A percentile compares a stretch with the other conserved stretches of the same genome.
Evolutionary conservation across 2,888 invertebrate genomes (phyloP).

Genomic region (Masnerella sp.): DNA sequence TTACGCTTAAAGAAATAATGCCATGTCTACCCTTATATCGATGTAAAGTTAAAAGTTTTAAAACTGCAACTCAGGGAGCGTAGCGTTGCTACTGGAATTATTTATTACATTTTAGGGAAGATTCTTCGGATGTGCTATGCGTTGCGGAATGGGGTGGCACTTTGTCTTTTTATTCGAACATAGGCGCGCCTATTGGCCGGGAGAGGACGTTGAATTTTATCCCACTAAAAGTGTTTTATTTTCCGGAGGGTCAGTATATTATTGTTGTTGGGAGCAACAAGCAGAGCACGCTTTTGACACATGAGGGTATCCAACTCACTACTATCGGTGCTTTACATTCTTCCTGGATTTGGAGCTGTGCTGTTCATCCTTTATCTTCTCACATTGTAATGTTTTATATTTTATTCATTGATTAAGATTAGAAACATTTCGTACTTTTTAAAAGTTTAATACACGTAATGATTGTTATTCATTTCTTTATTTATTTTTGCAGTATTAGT

Average conservation of each 20-base stretch:
- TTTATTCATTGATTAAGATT: too few species aligned
- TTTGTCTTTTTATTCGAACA: slow-evolving; percentile 91
- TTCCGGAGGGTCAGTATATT: slow-evolving; percentile 89
- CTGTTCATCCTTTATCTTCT: slow-evolving; percentile 87
- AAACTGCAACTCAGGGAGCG: slow-evolving; percentile 26
- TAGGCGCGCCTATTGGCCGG: slow-evolving; percentile 89
- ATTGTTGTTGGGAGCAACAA: slow-evolving; percentile 89
- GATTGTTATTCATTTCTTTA: too few species aligned
- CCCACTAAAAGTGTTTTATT: slow-evolving; percentile 86
- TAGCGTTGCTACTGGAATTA: too few species aligned
- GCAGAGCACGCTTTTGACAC: slow-evolving; percentile 86
- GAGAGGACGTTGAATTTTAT: slow-evolving; percentile 87
- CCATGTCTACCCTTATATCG: too few species aligned
- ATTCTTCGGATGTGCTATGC: slow-evolving; percentile 84
- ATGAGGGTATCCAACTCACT: slow-evolving; percentile 89
- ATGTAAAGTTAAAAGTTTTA: too few species aligned
- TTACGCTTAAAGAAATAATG: too few species aligned
- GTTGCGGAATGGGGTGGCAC: slow-evolving; percentile 96
- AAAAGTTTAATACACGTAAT: too few species aligned
- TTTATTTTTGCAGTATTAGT: too few species aligned
- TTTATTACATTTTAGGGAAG: too few species aligned
- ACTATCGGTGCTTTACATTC: slow-evolving; percentile 85
- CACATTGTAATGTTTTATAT: slow-evolving; percentile 85
- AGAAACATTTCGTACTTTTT: too few species aligned
- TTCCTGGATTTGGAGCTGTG: slow-evolving; percentile 92